Base-by-base conservation (phyloP, 2,113 vertebrate species). In the Sebastes fasciatus region DNA sequence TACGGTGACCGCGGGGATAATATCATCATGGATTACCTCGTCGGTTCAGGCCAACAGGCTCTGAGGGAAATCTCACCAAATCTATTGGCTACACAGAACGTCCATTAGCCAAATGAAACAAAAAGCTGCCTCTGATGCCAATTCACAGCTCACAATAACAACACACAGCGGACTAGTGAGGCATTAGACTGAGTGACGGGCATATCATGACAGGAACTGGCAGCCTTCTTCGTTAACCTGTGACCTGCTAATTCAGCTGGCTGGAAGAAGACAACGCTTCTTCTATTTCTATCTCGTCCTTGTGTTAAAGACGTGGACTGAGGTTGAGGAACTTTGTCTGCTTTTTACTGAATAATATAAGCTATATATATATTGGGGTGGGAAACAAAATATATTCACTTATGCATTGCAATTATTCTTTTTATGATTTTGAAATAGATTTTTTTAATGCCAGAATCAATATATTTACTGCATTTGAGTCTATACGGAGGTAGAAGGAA, bases 41-140 rank as follows among this genome's bases (percentile, higher is more conserved):
- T 45, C 23, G 62, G 9, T 80, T 70, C 48, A 34, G 61, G 40
- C 58, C 9, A 51, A 80, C 72, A 2, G 5, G n/a, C 69, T 34
- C 58, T 17, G 63, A 74, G 58, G 65, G 46, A 77, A 74, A 77
- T 77, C 77, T 76, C 51, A 74, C 52, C n/a, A 4, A 72, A 74
- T 82, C 40, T 16, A 57, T 67, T 12, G 48, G 63, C 78, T 60
- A 65, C 21, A 43, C 74, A 42, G 8, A 58, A 8, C 67, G 17
- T 79, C 77, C 85, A 83, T 90, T 86, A 77, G 68, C 64, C 63
- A 83, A 83, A 89, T 88, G 71, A 83, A 80, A 87, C 26, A 26
- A 79, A 58, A 71, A 57, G 13, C 70, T 11, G 40, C 8, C 46
- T 58, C 34, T 23, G 21, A 58, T 34, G 45, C 54, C 16, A 21